Base-by-base conservation (phyloP, 2,113 vertebrate species). In the Mionectes macconnelli region DNA sequence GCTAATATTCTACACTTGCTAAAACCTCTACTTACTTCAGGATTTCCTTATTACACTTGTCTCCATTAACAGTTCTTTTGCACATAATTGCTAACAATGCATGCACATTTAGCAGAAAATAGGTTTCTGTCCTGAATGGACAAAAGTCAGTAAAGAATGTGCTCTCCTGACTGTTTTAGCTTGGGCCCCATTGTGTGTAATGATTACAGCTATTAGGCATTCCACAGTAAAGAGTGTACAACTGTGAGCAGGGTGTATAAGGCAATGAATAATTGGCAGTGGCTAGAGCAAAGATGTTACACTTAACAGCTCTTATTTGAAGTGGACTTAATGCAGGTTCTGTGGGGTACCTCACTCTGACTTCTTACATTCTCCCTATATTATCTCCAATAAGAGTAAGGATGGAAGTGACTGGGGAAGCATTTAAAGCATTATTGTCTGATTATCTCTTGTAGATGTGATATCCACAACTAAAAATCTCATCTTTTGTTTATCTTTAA, bases 101-200 rank as follows among this genome's bases (percentile, higher is more conserved):
- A 84, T 86, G 66, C 42, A 88, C 44, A 94, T 73, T 94, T 91
- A 93, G 92, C 42, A 73, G 70, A 95, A 97, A 91, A 87, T 83
- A 62, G 10, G 44, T 89, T 96, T 95, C 44, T 90, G 52, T 93
- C 23, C n/a, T 64, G 87, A 90, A 87, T 56, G 84, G 85, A 56
- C 17, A 87, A 81, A 91, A 8, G 8, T 77, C 92, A 84, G 73
- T 90, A 78, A 93, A 75, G 63, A 63, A 66, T 86, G 37, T 53
- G 50, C 14, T 87, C 44, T 81, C 66, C n/a, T 50, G 68, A 30
- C 37, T 88, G 50, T 72, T 94, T 96, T 87, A 90, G 62, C 68
- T 90, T 15, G 12, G 16, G 33, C 30, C 25, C 42, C n/a, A 56
- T 80, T 91, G 33, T 90, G 15, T 45, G 75, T 89, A 94, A 82